Evolutionary conservation across 2,113 vertebrate genomes (phyloP), one percentile per base, ranked within the genome.

Genomic region (Rafetus swinhoei): DNA sequence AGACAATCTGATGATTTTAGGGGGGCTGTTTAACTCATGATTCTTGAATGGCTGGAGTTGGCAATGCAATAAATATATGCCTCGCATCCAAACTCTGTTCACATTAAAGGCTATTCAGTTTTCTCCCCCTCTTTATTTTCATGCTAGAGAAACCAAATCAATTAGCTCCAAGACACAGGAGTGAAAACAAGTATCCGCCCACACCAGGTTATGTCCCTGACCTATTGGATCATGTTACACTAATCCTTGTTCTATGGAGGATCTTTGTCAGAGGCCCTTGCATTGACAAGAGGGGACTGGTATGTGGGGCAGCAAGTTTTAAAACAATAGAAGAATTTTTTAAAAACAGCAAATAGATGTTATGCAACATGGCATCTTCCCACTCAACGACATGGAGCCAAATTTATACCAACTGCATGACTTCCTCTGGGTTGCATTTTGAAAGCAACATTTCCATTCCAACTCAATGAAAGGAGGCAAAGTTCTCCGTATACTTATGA

Each of bases 171-270:
- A 0, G 0, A 91, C 24, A 94, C 89, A 74, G 7, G 4, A 95
- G 89, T 24, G 27, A 9, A 93, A 83, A 72, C 65, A 39, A 54
- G 53, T 81, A 5, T 79, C 56, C 50, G 92, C 54, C 29, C 21
- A 11, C 45, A 54, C 1, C 69, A 94, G 29, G 35, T 29, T 79
- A 92, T 87, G 93, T 94, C 95, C 81, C 86, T 95, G 90, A 98
- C 97, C 96, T 97, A 92, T 95, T 96, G 88, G 87, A 94, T 91
- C 90, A 81, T 0, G 1, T 95, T 96, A 96, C 89, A 95, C 89
- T 92, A 94, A 95, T 92, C 95, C 69, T 94, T 82, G 95, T 86
- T 95, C 96, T 82, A 56, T 50, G 53, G 89, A 91, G 1, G 24
- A 65, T 89, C 79, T 83, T 89, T 87, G 91, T 95, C 92, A 92